phyloP scores from a whole-genome alignment of 2,797 vertebrate species.

The Sarcophilus harrisii region DNA sequence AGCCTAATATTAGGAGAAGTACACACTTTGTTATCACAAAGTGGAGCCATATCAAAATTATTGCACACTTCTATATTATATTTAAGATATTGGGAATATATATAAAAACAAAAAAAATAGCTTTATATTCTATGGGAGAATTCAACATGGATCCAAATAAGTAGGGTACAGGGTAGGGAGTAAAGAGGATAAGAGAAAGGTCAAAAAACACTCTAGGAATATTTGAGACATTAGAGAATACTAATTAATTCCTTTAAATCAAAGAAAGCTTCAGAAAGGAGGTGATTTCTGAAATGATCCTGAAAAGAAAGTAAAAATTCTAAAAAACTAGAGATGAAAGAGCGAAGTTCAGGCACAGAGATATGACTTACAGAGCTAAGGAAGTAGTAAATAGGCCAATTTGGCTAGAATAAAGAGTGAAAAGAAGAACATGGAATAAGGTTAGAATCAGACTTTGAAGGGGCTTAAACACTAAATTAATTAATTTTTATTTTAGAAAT shows the following conservation, averaged over 20 bases:
- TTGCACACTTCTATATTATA: not conserved
- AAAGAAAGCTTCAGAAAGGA: not conserved
- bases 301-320: not conserved
- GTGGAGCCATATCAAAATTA: not conserved
- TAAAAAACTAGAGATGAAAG: not conserved
- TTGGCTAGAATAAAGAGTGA: not conserved
- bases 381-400: not conserved
- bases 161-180: not conserved
- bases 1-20: not conserved
- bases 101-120: not conserved
- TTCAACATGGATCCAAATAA: not conserved
- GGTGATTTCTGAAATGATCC: not conserved
- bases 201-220: not conserved
- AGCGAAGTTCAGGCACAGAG: not conserved
- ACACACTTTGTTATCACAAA: not conserved
- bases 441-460: not conserved
- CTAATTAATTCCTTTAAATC: not conserved
- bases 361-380: not conserved
- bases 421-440: not conserved
- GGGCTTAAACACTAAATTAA: not conserved
- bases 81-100: not conserved
- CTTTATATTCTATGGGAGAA: not conserved
- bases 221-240: not conserved
- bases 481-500: not conserved
- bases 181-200: not conserved